Percentiles rank a stretch among this genome's conserved stretches.
Evolutionary conservation across 2,888 invertebrate species (phyloP).

Genomic region (Agrotis ipsilon): DNA sequence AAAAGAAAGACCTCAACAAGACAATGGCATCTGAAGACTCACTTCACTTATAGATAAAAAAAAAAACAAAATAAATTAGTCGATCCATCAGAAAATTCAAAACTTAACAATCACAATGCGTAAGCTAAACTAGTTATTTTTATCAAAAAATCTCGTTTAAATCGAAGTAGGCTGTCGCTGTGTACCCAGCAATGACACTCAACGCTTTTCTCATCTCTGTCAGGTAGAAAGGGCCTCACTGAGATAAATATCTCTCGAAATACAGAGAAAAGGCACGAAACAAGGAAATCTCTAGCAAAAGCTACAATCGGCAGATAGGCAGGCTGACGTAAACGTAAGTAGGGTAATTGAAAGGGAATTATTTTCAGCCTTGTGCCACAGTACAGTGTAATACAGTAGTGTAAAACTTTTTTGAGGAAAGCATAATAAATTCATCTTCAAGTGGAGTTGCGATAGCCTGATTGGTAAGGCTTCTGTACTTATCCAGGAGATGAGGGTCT

Average conservation of each 20-base stretch:
- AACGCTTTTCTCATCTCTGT: conserved; percentile 31
- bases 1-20: too few species aligned
- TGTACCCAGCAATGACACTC: conserved; percentile 18
- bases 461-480: too few species aligned
- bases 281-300: conserved; percentile 62
- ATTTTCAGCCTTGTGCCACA: conserved; percentile 60
- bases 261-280: conserved; percentile 52
- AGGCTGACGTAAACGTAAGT: conserved; percentile 65
- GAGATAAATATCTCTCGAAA: conserved; percentile 60
- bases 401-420: too few species aligned
- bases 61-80: too few species aligned
- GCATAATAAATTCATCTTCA: too few species aligned
- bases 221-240: conserved; percentile 49
- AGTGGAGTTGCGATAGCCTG: too few species aligned
- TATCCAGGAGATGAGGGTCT: too few species aligned
- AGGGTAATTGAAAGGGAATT: conserved; percentile 74
- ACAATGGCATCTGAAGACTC: too few species aligned
- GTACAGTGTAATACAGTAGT: conserved; percentile 27
- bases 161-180: conserved; percentile 14
- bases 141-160: conserved; percentile 29
- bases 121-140: conserved; percentile 6
- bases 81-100: neutral
- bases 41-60: too few species aligned
- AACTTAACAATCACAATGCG: neutral
- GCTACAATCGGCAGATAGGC: conserved; percentile 68